Evolutionary conservation across 2,797 vertebrate genomes (phyloP).

Genomic region (Ispidina picta): DNA sequence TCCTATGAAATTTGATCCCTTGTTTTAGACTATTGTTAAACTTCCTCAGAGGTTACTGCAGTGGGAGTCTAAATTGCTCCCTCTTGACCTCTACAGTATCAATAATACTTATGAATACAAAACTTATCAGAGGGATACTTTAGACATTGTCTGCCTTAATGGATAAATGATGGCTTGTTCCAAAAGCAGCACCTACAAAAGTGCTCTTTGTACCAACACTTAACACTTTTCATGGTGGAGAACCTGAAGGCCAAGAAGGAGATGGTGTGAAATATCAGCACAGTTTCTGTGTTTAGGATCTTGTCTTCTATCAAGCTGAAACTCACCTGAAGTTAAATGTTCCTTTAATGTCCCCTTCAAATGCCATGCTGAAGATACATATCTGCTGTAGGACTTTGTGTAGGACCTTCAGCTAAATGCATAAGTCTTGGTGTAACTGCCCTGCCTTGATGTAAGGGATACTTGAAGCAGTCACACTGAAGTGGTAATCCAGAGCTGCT

Average conservation of each 20-base stretch:
- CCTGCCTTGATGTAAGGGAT: not conserved
- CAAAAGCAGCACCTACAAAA: not conserved
- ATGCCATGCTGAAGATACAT: not conserved
- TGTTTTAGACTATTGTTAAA: not conserved
- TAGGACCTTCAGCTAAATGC: not conserved
- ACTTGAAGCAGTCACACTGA: not conserved
- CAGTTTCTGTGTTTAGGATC: not conserved
- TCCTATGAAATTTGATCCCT: not conserved
- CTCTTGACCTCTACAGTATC: not conserved
- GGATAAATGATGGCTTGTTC: not conserved
- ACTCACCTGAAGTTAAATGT: not conserved
- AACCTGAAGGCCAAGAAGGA: not conserved
- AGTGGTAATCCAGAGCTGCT: not conserved
- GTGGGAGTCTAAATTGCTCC: not conserved
- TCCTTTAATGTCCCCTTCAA: not conserved
- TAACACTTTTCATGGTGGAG: not conserved
- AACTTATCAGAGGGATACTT: not conserved
- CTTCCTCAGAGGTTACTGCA: not conserved
- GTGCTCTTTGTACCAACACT: not conserved
- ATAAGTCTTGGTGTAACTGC: not conserved
- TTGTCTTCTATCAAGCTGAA: not conserved
- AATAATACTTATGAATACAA: not conserved
- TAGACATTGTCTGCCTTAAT: not conserved
- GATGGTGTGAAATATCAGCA: not conserved
- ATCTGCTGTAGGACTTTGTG: not conserved